Conservation (phyloP, 1,140 invertebrate species). For the Nasonia giraulti region DNA sequence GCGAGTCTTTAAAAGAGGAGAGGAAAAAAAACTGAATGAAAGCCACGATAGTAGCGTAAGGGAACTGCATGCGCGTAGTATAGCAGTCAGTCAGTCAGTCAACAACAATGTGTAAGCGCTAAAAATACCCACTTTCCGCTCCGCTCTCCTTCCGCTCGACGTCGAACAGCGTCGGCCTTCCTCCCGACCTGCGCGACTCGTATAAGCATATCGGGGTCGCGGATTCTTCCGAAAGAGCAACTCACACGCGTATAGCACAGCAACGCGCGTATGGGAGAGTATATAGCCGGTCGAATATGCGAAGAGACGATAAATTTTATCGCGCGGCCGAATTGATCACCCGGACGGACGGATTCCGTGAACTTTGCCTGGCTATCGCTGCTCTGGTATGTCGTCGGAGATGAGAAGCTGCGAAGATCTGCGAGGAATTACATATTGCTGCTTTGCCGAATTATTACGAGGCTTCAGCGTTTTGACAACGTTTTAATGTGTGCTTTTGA, state of each 20-base stretch:
- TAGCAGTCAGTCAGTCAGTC: constrained; percentile 50
- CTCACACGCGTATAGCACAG: neutral
- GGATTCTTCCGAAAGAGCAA: constrained; percentile 17
- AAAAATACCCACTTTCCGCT: constrained; percentile 68
- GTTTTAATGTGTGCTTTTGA: too few relatives aligned
- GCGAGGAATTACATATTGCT: neutral
- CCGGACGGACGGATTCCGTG: constrained; percentile 7
- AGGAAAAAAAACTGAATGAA: constrained; percentile 14
- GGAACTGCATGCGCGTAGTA: neutral
- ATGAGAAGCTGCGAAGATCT: neutral
- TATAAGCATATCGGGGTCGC: constrained; percentile 19
- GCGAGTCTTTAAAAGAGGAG: neutral
- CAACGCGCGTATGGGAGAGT: neutral
- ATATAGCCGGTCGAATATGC: neutral
- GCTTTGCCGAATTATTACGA: neutral
- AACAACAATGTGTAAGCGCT: constrained; percentile 73
- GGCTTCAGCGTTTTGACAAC: neutral
- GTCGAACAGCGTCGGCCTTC: constrained; percentile 20
- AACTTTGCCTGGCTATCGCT: constrained; percentile 1
- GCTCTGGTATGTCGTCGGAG: neutral
- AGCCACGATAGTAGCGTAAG: neutral
- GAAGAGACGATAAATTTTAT: constrained; percentile 34
- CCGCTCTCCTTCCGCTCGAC: constrained; percentile 59
- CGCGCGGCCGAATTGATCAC: constrained; percentile 13
- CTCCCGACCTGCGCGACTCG: constrained; percentile 10